phyloP scores from a whole-genome alignment of 2,113 vertebrate species.

The Elanoides forficatus region DNA sequence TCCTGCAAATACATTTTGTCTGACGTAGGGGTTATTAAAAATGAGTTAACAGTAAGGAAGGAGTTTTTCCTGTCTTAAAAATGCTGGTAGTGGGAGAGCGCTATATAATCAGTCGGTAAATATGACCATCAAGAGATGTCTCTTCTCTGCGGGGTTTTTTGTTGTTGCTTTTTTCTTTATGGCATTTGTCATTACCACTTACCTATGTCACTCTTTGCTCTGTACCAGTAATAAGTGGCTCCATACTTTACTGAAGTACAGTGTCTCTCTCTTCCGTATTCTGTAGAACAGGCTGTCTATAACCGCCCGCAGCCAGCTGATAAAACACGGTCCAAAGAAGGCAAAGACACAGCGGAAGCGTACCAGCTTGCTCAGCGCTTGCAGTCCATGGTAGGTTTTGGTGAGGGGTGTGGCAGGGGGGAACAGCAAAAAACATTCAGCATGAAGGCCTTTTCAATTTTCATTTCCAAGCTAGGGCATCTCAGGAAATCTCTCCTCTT shows the following conservation, averaged over 20 bases:
- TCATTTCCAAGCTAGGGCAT: background rate
- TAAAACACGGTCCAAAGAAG: conserved; percentile 80
- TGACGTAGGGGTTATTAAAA: background rate
- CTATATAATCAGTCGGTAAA: rapidly evolving
- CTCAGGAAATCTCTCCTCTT: background rate
- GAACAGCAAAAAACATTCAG: background rate
- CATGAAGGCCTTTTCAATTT: rapidly evolving
- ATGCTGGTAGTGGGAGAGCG: background rate
- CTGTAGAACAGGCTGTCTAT: conserved; percentile 91
- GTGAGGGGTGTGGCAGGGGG: background rate
- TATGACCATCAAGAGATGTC: rapidly evolving
- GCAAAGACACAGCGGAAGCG: conserved; percentile 83
- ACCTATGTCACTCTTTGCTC: rapidly evolving
- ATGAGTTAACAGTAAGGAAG: background rate
- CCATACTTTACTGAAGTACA: background rate
- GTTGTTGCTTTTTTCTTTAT: background rate
- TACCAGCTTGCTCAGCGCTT: conserved; percentile 92
- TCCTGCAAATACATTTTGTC: background rate
- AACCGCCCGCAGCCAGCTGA: conserved; percentile 86
- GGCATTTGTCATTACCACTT: background rate
- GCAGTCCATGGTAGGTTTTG: conserved; percentile 86
- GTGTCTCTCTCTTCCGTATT: background rate
- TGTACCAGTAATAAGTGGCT: background rate
- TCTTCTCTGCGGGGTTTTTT: background rate
- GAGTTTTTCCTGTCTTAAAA: background rate